A percentile compares a stretch with the other conserved stretches of the same genome.
phyloP scores from a whole-genome alignment of 2,113 vertebrate species.

The Copsychus sechellarum region DNA sequence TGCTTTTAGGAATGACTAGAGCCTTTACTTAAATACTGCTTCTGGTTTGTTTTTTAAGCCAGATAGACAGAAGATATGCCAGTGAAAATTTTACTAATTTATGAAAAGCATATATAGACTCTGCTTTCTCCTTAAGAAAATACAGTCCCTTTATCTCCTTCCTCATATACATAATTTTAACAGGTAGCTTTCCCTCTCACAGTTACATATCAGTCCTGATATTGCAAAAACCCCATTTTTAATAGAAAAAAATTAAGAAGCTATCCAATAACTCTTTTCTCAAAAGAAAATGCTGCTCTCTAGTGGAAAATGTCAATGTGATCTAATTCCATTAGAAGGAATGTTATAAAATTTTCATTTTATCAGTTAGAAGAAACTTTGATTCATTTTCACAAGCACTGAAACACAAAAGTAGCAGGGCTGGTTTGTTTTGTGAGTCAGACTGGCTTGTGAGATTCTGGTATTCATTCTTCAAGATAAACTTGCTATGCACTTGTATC shows the following conservation, averaged over 20 bases:
- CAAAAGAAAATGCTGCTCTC: conserved; percentile 25
- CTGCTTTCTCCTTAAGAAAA: neutral
- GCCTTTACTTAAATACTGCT: neutral
- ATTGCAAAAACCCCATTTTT: accelerated
- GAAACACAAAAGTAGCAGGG: neutral
- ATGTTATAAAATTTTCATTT: neutral
- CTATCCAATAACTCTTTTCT: neutral
- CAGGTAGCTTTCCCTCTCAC: neutral
- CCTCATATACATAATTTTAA: neutral
- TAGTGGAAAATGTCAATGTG: neutral
- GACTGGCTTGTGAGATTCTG: neutral
- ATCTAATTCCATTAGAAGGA: neutral
- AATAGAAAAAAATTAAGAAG: neutral
- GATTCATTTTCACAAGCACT: neutral
- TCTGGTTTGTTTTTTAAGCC: neutral
- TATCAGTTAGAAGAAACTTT: neutral
- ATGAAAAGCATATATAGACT: neutral
- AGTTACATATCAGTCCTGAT: neutral
- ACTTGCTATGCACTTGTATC: neutral
- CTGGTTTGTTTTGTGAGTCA: neutral
- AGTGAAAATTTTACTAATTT: neutral
- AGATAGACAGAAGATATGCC: neutral
- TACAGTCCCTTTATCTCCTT: neutral
- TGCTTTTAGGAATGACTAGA: neutral
- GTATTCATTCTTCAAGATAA: neutral